Evolutionary conservation across 2,888 invertebrate genomes (phyloP), one percentile per base, ranked within the genome.

Genomic region (Mesochorus sp.): DNA sequence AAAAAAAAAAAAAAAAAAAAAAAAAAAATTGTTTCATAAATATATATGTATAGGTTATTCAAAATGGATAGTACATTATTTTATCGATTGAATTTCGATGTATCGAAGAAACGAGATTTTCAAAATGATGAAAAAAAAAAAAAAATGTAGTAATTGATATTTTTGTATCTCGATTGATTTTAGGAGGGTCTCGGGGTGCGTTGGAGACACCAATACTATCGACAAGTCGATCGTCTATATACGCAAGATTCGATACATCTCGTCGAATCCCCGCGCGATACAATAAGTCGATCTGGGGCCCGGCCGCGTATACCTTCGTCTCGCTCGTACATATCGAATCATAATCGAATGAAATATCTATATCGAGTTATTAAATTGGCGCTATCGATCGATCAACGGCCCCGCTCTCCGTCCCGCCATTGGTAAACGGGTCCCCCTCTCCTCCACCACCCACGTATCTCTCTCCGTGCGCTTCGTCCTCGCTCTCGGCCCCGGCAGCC

Each of bases 311-410:
- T 6, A 3, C 21, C 21, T n/a, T 8, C 44, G 17, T 19, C 44
- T 64, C 42, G 37, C 26, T 28, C 55, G 24, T 51, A 26, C 39
- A 21, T 71, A 42, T 71, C 66, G 17, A 12, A 51, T 59, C 51
- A 26, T 71, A 76, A 71, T 71, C 71, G 76, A 76, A 71, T 76
- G 71, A 70, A 70, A 76, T 66, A 71, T 76, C 59, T 66, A 64
- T 39, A 76, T 76, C 76, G 71, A 71, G 71, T 71, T 71, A 76
- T 66, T 64, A 70, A 66, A 71, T 64, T 51, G 62, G 61, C 51
- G 34, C 59, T 57, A 55, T 42, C 49, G 76, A 76, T 71, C 76
- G 76, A 76, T 76, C 76, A 64, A 71, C 70, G 57, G 12, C 19
- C 34, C 49, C n/a, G n/a, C 42, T 24, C 17, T 37, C 17, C 21